Percentiles rank a stretch among this genome's conserved stretches.
Evolutionary conservation across 2,797 vertebrate genomes (phyloP).

Genomic region (Crocodylus rhombifer): DNA sequence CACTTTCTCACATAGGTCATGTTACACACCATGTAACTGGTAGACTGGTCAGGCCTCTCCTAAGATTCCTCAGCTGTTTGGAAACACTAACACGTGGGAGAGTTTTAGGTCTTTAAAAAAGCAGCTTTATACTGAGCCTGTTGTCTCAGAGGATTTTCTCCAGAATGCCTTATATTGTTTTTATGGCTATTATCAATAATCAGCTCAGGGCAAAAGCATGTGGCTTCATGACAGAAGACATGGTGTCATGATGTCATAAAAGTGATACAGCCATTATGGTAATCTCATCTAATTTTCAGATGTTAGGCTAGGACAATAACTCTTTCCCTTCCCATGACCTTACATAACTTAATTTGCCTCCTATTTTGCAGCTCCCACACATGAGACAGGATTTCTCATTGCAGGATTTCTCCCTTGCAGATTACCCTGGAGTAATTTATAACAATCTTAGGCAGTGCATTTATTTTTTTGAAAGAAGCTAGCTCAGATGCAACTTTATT

Average conservation of each 20-base stretch:
- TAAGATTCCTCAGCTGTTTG: not conserved
- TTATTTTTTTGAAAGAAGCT: conserved; percentile 7
- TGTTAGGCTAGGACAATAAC: conserved; percentile 26
- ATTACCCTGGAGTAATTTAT: conserved; percentile 40
- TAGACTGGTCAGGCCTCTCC: not conserved
- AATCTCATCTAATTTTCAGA: conserved; percentile 48
- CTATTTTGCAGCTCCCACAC: conserved; percentile 55
- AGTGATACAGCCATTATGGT: not conserved
- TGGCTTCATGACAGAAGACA: not conserved
- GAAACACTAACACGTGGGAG: not conserved
- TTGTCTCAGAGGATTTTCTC: conserved; percentile 21
- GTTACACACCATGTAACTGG: not conserved
- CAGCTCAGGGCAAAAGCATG: not conserved
- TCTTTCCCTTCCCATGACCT: conserved; percentile 78
- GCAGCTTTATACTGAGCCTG: not conserved
- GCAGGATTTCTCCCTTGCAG: not conserved
- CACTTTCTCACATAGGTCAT: conserved; percentile 51
- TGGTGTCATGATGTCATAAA: not conserved
- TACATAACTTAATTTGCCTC: conserved; percentile 71
- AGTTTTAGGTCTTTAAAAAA: not conserved
- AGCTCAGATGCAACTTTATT: accelerated
- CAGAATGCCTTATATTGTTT: not conserved
- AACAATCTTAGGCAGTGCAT: conserved; percentile 19
- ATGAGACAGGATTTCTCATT: not conserved
- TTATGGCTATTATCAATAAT: conserved; percentile 29